A percentile compares a stretch with the other conserved stretches of the same genome.
These are phyloP conservation scores for Sebastes ruberrimus DNA, from an alignment of 2,797 vertebrate genomes.

Conservation along the genomic window DNA sequence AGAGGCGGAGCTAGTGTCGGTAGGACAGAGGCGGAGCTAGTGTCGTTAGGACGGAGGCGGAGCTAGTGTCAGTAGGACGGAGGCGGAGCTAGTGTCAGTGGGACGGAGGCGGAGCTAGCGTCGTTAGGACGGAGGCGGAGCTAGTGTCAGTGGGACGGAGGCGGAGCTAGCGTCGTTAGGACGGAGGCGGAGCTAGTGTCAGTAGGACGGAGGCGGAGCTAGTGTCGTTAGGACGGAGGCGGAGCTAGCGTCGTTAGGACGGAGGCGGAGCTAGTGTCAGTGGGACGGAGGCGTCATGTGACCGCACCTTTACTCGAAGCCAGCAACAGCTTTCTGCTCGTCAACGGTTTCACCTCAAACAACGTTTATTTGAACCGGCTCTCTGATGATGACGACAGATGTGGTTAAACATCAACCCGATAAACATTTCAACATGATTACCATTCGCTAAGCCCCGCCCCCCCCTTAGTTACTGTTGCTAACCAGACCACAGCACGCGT, in stretches of 20 bases:
- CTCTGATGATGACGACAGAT: neutral
- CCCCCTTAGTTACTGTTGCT: neutral
- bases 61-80: too few relatives aligned
- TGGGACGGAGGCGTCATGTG: neutral
- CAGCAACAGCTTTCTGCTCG: neutral
- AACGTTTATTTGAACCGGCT: neutral
- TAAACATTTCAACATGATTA: neutral
- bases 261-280: neutral
- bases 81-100: neutral
- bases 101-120: too few relatives aligned
- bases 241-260: too few relatives aligned
- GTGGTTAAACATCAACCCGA: neutral
- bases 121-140: too few relatives aligned
- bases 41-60: rapidly evolving
- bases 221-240: rapidly evolving
- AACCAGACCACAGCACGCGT: neutral
- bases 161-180: too few relatives aligned
- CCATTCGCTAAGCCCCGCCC: neutral
- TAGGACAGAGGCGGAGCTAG: too few relatives aligned
- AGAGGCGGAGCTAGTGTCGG: too few relatives aligned
- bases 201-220: too few relatives aligned
- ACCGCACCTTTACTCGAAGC: neutral
- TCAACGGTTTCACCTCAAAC: neutral
- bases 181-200: neutral
- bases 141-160: too few relatives aligned